phyloP scores from a whole-genome alignment of 2,113 vertebrate genomes.

The Platysteira castanea region DNA sequence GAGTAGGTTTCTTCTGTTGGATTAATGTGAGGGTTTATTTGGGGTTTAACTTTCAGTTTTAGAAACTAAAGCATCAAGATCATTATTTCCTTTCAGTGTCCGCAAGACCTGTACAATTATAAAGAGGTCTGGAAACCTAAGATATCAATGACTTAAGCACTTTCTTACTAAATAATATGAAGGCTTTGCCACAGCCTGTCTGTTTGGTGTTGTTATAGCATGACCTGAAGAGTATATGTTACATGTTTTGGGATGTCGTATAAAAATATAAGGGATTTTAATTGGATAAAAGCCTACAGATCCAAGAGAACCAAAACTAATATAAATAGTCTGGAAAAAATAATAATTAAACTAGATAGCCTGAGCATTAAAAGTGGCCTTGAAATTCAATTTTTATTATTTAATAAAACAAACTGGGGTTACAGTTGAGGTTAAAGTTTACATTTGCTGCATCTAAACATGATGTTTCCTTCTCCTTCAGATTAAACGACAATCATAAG shows the following conservation, averaged over 20 bases:
- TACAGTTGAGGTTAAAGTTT: neutral
- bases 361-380: neutral
- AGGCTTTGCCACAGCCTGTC: neutral
- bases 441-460: constrained; percentile 49
- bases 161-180: neutral
- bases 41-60: neutral
- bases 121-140: neutral
- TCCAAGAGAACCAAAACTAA: neutral
- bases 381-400: neutral
- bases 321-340: neutral
- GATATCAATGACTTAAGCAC: neutral
- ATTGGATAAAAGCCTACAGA: neutral
- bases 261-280: neutral
- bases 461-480: constrained; percentile 31
- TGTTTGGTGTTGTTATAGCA: neutral
- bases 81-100: neutral
- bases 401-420: neutral
- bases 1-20: neutral
- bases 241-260: neutral
- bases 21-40: neutral
- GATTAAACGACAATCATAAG: constrained; percentile 67
- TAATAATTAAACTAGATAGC: neutral
- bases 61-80: neutral
- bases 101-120: neutral
- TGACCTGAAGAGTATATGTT: neutral